Evolutionary conservation across 2,113 vertebrate species (phyloP).

Genomic region (Ibidorhyncha struthersii): DNA sequence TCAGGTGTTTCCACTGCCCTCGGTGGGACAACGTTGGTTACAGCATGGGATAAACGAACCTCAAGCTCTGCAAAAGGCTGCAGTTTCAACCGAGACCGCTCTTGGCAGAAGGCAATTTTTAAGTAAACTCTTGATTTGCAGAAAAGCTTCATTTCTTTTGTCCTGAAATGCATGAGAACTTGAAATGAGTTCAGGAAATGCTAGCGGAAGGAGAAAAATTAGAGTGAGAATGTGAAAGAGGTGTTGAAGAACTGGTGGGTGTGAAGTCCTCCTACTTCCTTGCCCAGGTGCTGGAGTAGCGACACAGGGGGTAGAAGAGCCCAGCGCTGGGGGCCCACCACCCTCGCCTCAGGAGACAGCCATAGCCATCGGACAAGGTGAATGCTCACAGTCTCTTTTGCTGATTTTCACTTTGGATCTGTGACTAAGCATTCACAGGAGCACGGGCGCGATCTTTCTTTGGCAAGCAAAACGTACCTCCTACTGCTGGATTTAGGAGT

Average conservation of each 20-base stretch:
- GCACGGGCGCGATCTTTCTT: fast-evolving
- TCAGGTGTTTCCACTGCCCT: background rate
- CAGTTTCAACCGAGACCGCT: background rate
- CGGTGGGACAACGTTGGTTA: fast-evolving
- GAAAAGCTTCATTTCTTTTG: background rate
- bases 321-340: fast-evolving
- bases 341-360: background rate
- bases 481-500: background rate
- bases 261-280: background rate
- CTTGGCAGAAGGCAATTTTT: background rate
- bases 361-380: too few species aligned
- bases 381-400: background rate
- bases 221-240: background rate
- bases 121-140: background rate
- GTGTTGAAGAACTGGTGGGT: background rate
- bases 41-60: background rate
- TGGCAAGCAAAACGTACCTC: background rate
- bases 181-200: background rate
- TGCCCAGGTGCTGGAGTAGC: background rate
- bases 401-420: background rate
- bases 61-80: background rate
- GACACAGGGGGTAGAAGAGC: background rate
- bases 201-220: background rate
- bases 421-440: background rate
- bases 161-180: background rate